phyloP scores from a whole-genome alignment of 2,113 vertebrate genomes.

The Anguilla japonica region DNA sequence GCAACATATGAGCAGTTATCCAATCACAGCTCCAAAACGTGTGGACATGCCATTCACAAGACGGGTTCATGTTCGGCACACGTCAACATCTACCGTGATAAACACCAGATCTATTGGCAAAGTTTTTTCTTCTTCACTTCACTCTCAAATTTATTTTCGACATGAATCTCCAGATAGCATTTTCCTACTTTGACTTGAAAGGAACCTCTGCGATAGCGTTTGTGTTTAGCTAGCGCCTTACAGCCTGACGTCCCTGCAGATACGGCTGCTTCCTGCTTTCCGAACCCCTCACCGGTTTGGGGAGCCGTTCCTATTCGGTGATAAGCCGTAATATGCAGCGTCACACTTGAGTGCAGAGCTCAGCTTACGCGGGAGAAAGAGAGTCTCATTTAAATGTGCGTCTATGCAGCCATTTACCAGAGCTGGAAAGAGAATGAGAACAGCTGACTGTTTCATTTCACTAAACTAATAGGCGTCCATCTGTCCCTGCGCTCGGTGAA shows the following conservation, averaged over 20 bases:
- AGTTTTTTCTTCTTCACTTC: neutral
- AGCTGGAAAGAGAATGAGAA: neutral
- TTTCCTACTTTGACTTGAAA: neutral
- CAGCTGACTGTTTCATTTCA: neutral
- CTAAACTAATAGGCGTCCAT: conserved; percentile 6
- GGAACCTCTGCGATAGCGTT: neutral
- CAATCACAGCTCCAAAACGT: neutral
- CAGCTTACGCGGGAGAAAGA: neutral
- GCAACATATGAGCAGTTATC: neutral
- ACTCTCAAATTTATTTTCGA: neutral
- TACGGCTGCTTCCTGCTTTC: neutral
- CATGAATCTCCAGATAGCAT: neutral
- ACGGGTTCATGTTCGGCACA: neutral
- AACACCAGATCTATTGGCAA: neutral
- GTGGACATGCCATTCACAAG: neutral
- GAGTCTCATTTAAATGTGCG: neutral
- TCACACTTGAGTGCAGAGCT: neutral
- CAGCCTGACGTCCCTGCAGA: neutral
- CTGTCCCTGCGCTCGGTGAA: neutral
- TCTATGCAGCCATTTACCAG: neutral
- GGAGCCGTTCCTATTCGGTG: neutral
- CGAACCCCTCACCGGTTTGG: neutral
- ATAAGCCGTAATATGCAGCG: neutral
- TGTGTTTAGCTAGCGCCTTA: neutral
- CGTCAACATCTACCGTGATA: neutral